These are phyloP conservation scores for Molorchus minor DNA, from an alignment of 2,888 invertebrate species.

Conservation along the genomic window DNA sequence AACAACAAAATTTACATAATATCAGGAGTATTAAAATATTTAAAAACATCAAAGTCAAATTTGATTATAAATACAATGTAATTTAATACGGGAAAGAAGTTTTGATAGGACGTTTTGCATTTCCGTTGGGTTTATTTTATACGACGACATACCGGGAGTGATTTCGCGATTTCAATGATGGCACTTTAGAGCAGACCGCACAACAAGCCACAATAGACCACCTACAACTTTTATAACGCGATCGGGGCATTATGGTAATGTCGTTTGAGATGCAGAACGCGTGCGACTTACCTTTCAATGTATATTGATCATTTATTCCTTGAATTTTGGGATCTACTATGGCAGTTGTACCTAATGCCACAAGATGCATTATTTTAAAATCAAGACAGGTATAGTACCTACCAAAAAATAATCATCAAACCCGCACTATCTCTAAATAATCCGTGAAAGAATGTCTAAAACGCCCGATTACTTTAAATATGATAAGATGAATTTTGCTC, in stretches of 20 bases:
- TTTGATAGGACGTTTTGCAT: not conserved
- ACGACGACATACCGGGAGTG: conserved; percentile 27
- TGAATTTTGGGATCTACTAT: too few species aligned
- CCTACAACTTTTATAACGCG: conserved; percentile 40
- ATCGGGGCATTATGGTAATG: conserved; percentile 44
- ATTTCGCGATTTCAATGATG: conserved; percentile 41
- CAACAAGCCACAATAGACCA: conserved; percentile 39
- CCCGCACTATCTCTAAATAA: not conserved
- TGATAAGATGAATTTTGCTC: not conserved
- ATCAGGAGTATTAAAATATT: conserved; percentile 14
- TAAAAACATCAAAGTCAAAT: conserved; percentile 15
- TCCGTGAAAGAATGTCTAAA: not conserved
- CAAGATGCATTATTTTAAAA: too few species aligned
- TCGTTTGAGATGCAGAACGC: conserved; percentile 39
- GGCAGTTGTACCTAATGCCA: too few species aligned
- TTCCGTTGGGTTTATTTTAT: conserved; percentile 15
- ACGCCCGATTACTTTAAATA: conserved; percentile 9
- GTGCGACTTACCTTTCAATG: conserved; percentile 35
- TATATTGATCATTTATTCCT: conserved; percentile 20
- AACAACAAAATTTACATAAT: conserved; percentile 15
- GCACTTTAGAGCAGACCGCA: conserved; percentile 41
- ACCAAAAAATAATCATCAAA: too few species aligned
- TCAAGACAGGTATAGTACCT: too few species aligned
- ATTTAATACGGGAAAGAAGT: conserved; percentile 14
- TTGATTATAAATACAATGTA: conserved; percentile 14